These are phyloP conservation scores for Nymphicus hollandicus DNA, from an alignment of 2,113 vertebrate species.

Conservation along the genomic window DNA sequence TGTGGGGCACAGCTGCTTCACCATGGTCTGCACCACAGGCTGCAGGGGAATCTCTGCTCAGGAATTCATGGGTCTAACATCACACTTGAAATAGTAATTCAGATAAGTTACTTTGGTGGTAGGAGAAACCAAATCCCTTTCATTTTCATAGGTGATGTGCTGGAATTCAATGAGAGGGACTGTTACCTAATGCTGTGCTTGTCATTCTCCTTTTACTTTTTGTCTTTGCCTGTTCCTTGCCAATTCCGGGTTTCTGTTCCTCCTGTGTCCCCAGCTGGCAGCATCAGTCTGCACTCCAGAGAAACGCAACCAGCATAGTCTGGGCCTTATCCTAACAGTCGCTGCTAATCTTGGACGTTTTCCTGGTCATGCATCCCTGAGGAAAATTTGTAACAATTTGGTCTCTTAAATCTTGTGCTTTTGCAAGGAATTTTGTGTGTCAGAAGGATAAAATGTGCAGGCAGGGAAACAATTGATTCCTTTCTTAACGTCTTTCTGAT, in stretches of 20 bases:
- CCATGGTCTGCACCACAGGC: neutral
- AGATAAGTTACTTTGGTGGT: neutral
- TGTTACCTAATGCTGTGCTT: slow-evolving; percentile 4
- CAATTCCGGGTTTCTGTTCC: neutral
- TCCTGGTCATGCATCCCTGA: neutral
- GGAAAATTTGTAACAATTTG: neutral
- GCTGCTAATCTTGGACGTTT: neutral
- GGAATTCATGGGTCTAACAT: neutral
- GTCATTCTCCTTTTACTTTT: neutral
- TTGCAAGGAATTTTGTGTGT: neutral
- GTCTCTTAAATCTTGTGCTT: neutral
- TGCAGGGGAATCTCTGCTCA: neutral
- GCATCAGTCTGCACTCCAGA: neutral
- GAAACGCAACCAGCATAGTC: neutral
- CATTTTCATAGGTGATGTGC: neutral
- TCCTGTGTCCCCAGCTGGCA: slow-evolving; percentile 15
- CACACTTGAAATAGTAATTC: neutral
- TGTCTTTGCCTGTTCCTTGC: neutral
- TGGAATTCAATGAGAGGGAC: neutral
- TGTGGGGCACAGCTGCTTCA: neutral
- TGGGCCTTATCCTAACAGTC: neutral
- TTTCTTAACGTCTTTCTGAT: neutral
- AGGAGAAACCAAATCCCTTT: neutral
- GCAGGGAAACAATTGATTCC: neutral
- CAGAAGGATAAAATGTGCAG: neutral